Evolutionary conservation across 2,888 invertebrate genomes (phyloP).

Genomic region (Heliconius cydno): DNA sequence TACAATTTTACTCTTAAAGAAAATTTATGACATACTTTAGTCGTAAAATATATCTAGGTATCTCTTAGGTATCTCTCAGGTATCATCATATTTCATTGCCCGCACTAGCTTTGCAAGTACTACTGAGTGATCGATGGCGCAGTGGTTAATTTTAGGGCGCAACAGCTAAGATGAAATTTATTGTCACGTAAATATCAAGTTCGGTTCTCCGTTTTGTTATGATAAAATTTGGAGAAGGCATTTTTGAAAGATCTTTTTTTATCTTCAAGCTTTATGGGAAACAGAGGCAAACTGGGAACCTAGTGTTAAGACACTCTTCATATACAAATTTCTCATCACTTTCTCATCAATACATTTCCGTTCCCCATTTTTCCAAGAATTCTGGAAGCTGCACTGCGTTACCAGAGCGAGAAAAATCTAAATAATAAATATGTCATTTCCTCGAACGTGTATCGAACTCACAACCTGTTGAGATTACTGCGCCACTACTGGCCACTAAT

Average conservation of each 20-base stretch:
- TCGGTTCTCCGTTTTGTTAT: conserved; percentile 28
- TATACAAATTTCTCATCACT: no score
- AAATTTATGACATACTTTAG: background rate
- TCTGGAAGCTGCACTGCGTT: background rate
- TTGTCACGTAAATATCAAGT: conserved; percentile 55
- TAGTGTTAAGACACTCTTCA: background rate
- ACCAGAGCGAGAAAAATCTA: background rate
- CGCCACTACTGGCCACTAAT: background rate
- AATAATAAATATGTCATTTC: background rate
- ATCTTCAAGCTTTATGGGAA: no score
- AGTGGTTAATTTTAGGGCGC: conserved; percentile 51
- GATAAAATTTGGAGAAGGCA: conserved; percentile 36
- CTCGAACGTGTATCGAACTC: background rate
- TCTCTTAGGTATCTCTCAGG: background rate
- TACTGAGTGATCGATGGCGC: conserved; percentile 31
- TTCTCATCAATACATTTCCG: no score
- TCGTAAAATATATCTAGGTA: conserved; percentile 12
- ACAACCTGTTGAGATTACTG: background rate
- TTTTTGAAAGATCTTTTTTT: background rate
- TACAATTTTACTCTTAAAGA: background rate
- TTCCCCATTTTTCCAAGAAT: background rate
- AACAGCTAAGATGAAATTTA: conserved; percentile 51
- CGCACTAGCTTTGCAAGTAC: background rate
- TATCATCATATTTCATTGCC: conserved; percentile 8
- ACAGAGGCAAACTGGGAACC: background rate